Conservation (phyloP, 2,888 invertebrate species). For the Sphaeridia pumilis region DNA sequence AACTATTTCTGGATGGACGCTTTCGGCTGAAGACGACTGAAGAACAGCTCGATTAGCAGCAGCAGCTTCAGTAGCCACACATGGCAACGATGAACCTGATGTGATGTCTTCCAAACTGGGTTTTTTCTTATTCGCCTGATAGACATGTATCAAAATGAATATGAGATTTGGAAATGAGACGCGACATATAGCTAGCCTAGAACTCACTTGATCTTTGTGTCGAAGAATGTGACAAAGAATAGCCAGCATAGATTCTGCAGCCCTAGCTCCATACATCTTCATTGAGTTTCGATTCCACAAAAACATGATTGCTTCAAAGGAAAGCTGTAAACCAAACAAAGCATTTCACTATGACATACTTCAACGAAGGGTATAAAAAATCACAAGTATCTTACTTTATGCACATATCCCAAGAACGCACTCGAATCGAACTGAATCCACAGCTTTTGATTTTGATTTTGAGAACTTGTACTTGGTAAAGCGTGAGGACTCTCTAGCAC, state of each 20-base stretch:
- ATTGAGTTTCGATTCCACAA: conserved; percentile 67
- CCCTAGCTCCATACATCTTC: conserved; percentile 58
- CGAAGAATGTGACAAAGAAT: conserved; percentile 64
- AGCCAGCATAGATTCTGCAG: conserved; percentile 65
- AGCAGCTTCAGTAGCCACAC: too few species aligned
- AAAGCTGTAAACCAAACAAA: conserved; percentile 46
- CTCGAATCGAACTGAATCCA: conserved; percentile 50
- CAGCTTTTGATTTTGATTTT: conserved; percentile 37
- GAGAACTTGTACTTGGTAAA: conserved; percentile 47
- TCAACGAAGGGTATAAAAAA: neutral
- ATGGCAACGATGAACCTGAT: too few species aligned
- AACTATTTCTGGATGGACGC: too few species aligned
- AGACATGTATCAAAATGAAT: too few species aligned
- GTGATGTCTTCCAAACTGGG: too few species aligned
- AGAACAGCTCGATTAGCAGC: too few species aligned
- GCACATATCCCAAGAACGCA: conserved; percentile 60
- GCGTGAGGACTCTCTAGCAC: conserved; percentile 67
- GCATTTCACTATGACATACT: neutral
- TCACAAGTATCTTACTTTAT: conserved; percentile 45
- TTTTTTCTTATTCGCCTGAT: too few species aligned
- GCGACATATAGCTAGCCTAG: too few species aligned
- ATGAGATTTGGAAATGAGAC: too few species aligned
- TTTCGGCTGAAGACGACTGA: too few species aligned
- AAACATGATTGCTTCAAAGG: conserved; percentile 60
- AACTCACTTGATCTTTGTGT: conserved; percentile 18